phyloP scores from a whole-genome alignment of 2,113 vertebrate genomes.

The Pseudois nayaur region DNA sequence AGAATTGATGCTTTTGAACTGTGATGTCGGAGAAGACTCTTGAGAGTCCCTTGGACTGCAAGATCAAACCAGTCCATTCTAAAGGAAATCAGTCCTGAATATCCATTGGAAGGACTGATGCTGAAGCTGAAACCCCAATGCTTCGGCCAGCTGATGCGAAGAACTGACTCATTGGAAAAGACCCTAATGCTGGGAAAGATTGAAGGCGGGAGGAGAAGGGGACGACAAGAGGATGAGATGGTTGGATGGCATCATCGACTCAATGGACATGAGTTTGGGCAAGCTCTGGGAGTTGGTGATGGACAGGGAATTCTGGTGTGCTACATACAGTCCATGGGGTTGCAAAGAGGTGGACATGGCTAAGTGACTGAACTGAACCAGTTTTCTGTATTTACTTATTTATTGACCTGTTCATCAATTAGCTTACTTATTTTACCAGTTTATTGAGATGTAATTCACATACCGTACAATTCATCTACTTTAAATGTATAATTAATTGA shows the following conservation, averaged over 20 bases:
- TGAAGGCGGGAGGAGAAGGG: not conserved
- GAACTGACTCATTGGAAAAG: not conserved
- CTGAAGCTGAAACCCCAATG: not conserved
- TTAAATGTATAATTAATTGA: not conserved
- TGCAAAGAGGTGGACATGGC: not conserved
- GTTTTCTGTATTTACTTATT: not conserved
- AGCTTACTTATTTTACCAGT: not conserved
- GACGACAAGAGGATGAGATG: accelerated
- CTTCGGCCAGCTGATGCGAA: not conserved
- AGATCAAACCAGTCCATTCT: not conserved
- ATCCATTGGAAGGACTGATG: not conserved
- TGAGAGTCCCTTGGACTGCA: not conserved
- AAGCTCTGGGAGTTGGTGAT: not conserved
- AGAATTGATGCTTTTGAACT: not conserved
- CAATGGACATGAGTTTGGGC: not conserved
- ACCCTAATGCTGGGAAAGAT: not conserved
- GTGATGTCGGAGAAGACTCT: not conserved
- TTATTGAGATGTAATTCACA: not conserved
- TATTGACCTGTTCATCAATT: not conserved
- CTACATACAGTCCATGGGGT: not conserved
- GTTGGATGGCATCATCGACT: not conserved
- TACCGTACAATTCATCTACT: not conserved
- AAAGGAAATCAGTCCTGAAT: not conserved
- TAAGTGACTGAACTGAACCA: not conserved
- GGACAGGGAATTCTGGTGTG: not conserved